phyloP scores from a whole-genome alignment of 2,797 vertebrate genomes.

The Platalea minor region DNA sequence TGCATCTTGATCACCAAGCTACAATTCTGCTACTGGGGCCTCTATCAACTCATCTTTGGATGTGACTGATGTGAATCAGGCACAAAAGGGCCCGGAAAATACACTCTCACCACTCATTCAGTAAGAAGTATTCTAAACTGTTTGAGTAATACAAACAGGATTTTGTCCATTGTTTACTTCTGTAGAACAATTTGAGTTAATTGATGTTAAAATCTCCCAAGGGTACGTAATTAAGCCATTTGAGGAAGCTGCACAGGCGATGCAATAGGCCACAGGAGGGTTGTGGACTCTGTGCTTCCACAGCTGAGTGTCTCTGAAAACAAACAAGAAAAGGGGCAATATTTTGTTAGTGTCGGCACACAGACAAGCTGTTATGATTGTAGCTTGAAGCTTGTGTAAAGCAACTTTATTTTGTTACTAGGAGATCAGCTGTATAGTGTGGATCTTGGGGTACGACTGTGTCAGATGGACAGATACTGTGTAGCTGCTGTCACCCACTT shows the following conservation, averaged over 20 bases:
- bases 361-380: background rate
- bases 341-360: background rate
- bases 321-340: background rate
- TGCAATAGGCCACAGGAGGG: background rate
- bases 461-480: background rate
- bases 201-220: slow-evolving; percentile 9
- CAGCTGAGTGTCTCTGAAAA: background rate
- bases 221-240: background rate
- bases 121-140: background rate
- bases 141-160: background rate
- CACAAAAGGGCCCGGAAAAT: background rate
- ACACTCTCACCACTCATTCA: background rate
- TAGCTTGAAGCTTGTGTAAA: background rate
- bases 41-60: background rate
- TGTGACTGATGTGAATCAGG: background rate
- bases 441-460: background rate
- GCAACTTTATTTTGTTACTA: background rate
- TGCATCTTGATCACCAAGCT: background rate
- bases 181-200: background rate
- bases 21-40: background rate
- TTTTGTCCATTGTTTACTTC: slow-evolving; percentile 15
- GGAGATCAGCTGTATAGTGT: background rate
- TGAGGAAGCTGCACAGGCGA: background rate
- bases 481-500: background rate
- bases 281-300: background rate